Percentiles rank a stretch among this genome's conserved stretches.
phyloP scores from a whole-genome alignment of 1,140 invertebrate species.

The Proales similis region DNA sequence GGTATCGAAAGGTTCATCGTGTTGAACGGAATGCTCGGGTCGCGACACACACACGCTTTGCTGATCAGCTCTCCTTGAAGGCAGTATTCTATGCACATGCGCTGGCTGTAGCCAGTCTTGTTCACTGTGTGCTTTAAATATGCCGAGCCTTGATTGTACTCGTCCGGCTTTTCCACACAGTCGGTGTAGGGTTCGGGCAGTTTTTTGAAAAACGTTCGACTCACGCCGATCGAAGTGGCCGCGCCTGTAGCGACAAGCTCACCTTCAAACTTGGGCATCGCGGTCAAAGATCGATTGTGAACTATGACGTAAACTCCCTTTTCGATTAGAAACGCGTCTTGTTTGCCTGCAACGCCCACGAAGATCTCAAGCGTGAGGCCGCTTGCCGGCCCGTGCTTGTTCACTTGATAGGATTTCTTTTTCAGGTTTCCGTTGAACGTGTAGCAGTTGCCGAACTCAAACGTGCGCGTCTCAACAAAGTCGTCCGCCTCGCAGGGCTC shows the following conservation, averaged over 20 bases:
- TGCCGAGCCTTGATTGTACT: not conserved
- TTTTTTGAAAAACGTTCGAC: conserved; percentile 12
- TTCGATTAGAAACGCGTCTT: conserved; percentile 21
- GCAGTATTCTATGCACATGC: conserved; percentile 14
- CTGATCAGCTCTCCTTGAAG: conserved; percentile 14
- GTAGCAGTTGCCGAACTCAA: conserved; percentile 22
- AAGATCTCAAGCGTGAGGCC: conserved; percentile 17
- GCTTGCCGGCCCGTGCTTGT: conserved; percentile 1
- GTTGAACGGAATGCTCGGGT: conserved; percentile 9
- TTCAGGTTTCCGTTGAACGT: conserved; percentile 30
- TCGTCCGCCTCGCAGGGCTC: not conserved
- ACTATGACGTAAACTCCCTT: not conserved
- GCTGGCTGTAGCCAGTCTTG: not conserved
- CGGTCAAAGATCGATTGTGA: not conserved
- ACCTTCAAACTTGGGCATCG: conserved; percentile 11
- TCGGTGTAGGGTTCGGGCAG: conserved; percentile 1
- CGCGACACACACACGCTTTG: conserved; percentile 14
- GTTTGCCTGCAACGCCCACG: conserved; percentile 7
- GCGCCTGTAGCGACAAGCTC: not conserved
- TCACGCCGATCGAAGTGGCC: not conserved
- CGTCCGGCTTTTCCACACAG: not conserved
- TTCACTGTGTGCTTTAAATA: conserved; percentile 21
- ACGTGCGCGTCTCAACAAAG: conserved; percentile 5
- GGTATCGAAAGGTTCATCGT: not conserved
- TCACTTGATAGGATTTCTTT: conserved; percentile 1